Percentiles rank a stretch among this genome's conserved stretches.
phyloP scores from a whole-genome alignment of 2,797 vertebrate species.

The Xenentodon cancila region DNA sequence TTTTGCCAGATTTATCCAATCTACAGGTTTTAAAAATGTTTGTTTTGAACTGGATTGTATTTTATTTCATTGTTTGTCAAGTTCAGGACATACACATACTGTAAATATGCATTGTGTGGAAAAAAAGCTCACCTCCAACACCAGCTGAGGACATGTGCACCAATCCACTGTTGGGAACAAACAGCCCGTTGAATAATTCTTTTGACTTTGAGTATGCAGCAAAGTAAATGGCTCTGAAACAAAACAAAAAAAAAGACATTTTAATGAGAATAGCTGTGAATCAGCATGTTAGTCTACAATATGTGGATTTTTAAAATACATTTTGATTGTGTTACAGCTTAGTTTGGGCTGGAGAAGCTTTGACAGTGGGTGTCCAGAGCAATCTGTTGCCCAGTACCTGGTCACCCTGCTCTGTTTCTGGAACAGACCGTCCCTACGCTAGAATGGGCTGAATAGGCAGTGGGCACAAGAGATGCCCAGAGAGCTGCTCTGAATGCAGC shows the following conservation, averaged over 20 bases:
- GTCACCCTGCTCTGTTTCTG: slow-evolving; percentile 59
- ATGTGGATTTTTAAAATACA: slow-evolving; percentile 28
- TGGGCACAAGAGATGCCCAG: slow-evolving; percentile 39
- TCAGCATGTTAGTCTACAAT: slow-evolving; percentile 1
- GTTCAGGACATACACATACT: not conserved
- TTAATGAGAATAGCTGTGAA: not conserved
- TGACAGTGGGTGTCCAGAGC: slow-evolving; percentile 55
- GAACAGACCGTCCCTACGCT: slow-evolving; percentile 62
- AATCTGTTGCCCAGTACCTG: slow-evolving; percentile 43
- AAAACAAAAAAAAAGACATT: slow-evolving; percentile 43
- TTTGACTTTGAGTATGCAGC: slow-evolving; percentile 96
- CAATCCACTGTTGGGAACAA: slow-evolving; percentile 91
- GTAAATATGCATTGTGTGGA: not conserved
- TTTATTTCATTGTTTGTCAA: not conserved
- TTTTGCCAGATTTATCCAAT: not conserved
- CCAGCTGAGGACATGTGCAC: slow-evolving; percentile 96
- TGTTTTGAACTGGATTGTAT: not conserved
- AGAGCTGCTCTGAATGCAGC: slow-evolving; percentile 48
- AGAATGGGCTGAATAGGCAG: slow-evolving; percentile 77
- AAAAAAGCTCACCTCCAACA: slow-evolving; percentile 86
- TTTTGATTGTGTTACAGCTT: slow-evolving; percentile 33
- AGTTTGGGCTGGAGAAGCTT: slow-evolving; percentile 34
- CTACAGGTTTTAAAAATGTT: not conserved
- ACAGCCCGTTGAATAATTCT: slow-evolving; percentile 90
- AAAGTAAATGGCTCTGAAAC: slow-evolving; percentile 95